Evolutionary conservation across 2,113 vertebrate genomes (phyloP), one percentile per base, ranked within the genome.

Genomic region (Irena cyanogastra): DNA sequence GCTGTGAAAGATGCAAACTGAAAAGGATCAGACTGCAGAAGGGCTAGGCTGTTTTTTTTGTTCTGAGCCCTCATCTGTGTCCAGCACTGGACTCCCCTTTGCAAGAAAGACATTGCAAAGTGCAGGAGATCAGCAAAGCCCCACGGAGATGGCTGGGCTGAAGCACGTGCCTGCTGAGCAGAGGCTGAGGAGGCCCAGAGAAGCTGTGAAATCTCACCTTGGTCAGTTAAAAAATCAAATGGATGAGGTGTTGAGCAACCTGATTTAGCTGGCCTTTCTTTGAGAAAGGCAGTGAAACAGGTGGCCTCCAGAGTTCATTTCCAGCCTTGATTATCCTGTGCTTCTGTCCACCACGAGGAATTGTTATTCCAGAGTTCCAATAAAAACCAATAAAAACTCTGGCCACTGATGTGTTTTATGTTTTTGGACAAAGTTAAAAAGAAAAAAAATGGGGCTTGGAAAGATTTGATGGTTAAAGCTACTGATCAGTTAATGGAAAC

Each of bases 371-470:
- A 61, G 31, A 56, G 5, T 30, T 41, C 35, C 44, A 52, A 14
- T 47, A 71, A 60, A 91, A 88, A 31, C 35, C 44, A 52, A 14
- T 47, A 71, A 60, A 91, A 88, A 31, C 16, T 10, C 52, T 80
- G 20, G 7, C 2, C 13, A 17, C 4, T 47, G 20, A 53, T 11
- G 5, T 31, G 41, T 41, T 78, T 87, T 59, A 26, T 37, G 2
- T 3, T 60, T 71, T 53, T 49, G 10, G 15, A 45, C 30, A 53
- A 69, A 69, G 17, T 16, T 53, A 37, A 75, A 71, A 79, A 23
- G 1, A 9, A n/a, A 66, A n/a, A n/a, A 63, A 37, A n/a, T n/a
- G 33, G 6, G 2, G 0, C 7, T 84, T 52, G 15, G 24, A 66
- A 92, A 23, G 5, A 49, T 27, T 49, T 69, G 72, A 42, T 69